Evolutionary conservation across 2,797 vertebrate genomes (phyloP).

Genomic region (Nannoperca australis): DNA sequence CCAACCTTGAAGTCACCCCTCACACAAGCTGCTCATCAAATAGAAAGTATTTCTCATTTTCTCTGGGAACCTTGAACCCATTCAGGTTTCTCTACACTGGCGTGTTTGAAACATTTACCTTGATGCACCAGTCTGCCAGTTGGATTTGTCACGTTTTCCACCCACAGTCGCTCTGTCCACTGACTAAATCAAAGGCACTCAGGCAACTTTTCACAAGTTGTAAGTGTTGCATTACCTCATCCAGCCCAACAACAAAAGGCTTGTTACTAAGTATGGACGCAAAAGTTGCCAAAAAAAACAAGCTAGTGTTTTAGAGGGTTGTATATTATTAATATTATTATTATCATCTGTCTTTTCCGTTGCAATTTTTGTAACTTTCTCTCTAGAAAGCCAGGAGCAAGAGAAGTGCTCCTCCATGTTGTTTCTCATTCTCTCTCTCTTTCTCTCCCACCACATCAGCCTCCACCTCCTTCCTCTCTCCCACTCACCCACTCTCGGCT

Average conservation of each 20-base stretch:
- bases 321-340: conserved; percentile 43
- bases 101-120: conserved; percentile 50
- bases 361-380: conserved; percentile 41
- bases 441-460: conserved; percentile 52
- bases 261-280: conserved; percentile 9
- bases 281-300: conserved; percentile 35
- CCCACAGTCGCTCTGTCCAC: conserved; percentile 53
- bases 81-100: conserved; percentile 24
- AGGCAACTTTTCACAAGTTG: conserved; percentile 52
- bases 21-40: background rate
- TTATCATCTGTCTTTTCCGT: conserved; percentile 25
- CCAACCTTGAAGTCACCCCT: background rate
- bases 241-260: conserved; percentile 25
- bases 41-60: background rate
- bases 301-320: conserved; percentile 26
- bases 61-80: background rate
- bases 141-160: conserved; percentile 53
- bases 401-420: conserved; percentile 58
- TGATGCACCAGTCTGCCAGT: conserved; percentile 38
- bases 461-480: conserved; percentile 51
- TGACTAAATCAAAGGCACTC: conserved; percentile 50
- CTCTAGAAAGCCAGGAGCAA: conserved; percentile 45
- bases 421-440: conserved; percentile 56
- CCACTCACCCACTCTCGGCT: conserved; percentile 47
- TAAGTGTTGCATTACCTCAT: conserved; percentile 57